Percentiles rank a stretch among this genome's conserved stretches.
Conservation (phyloP, 2,797 vertebrate species). For the Remorina albescens region DNA sequence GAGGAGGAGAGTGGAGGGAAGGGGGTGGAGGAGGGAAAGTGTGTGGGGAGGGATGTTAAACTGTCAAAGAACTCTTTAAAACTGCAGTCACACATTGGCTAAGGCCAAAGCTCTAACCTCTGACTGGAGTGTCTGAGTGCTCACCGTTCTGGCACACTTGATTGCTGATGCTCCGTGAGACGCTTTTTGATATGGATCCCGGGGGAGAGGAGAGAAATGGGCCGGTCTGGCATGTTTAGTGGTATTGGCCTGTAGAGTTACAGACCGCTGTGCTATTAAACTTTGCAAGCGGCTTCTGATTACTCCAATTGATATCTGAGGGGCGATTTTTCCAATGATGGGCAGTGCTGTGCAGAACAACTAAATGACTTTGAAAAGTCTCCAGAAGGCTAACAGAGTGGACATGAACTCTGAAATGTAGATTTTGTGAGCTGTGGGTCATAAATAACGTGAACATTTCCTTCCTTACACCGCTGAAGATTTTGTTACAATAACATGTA, state of each 20-base stretch:
- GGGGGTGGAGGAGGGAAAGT: constrained; percentile 5
- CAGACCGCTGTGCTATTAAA: constrained; percentile 64
- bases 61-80: constrained; percentile 71
- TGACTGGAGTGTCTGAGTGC: constrained; percentile 59
- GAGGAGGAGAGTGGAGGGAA: constrained; percentile 32
- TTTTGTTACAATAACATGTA: constrained; percentile 53
- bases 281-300: constrained; percentile 65
- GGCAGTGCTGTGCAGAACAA: constrained; percentile 30
- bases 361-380: constrained; percentile 45
- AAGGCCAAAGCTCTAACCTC: constrained; percentile 63
- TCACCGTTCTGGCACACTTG: constrained; percentile 53
- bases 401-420: constrained; percentile 39
- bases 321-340: constrained; percentile 36
- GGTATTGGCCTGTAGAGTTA: constrained; percentile 68
- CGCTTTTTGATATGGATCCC: constrained; percentile 76
- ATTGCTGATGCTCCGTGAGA: constrained; percentile 69
- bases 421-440: constrained; percentile 46
- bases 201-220: constrained; percentile 45
- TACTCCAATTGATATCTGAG: constrained; percentile 68
- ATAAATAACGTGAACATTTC: constrained; percentile 54
- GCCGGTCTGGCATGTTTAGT: constrained; percentile 70
- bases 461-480: constrained; percentile 36
- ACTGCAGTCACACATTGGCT: constrained; percentile 50
- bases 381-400: constrained; percentile 11
- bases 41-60: constrained; percentile 60